Conservation (phyloP, 1,140 invertebrate genomes). For the Mesaphorura yosii region DNA sequence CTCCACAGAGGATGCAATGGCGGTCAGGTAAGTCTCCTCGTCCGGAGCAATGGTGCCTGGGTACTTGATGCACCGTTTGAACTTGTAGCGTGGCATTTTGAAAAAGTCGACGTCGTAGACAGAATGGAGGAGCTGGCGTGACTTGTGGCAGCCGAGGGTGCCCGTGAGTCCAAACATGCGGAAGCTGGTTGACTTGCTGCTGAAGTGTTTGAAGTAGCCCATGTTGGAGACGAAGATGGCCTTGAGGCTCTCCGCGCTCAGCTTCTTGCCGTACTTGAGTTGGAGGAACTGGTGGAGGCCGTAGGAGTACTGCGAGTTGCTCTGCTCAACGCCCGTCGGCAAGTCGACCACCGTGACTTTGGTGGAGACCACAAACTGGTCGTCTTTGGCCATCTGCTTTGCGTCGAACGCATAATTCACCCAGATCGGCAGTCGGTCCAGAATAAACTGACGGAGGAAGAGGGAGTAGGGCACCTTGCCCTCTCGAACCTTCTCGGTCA, state of each 20-base stretch:
- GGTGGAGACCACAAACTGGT: neutral
- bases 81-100: slow-evolving; percentile 5
- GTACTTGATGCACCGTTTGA: neutral
- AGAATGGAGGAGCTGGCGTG: slow-evolving; percentile 31
- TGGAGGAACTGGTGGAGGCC: slow-evolving; percentile 39
- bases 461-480: neutral
- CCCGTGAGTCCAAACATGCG: slow-evolving; percentile 37
- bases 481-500: no score
- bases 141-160: slow-evolving; percentile 34
- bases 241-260: slow-evolving; percentile 35
- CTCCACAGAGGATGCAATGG: neutral
- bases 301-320: slow-evolving; percentile 36
- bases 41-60: neutral
- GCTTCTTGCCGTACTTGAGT: slow-evolving; percentile 37
- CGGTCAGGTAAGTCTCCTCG: neutral
- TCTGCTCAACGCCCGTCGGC: slow-evolving; percentile 37
- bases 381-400: neutral
- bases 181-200: no score
- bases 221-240: slow-evolving; percentile 38
- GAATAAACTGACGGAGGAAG: neutral
- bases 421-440: neutral
- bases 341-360: slow-evolving; percentile 34
- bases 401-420: neutral
- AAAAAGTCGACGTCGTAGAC: slow-evolving; percentile 34
- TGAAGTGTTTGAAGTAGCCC: slow-evolving; percentile 35